Base-by-base conservation (phyloP, 2,888 invertebrate species). In the Koerneria pararmatus region DNA sequence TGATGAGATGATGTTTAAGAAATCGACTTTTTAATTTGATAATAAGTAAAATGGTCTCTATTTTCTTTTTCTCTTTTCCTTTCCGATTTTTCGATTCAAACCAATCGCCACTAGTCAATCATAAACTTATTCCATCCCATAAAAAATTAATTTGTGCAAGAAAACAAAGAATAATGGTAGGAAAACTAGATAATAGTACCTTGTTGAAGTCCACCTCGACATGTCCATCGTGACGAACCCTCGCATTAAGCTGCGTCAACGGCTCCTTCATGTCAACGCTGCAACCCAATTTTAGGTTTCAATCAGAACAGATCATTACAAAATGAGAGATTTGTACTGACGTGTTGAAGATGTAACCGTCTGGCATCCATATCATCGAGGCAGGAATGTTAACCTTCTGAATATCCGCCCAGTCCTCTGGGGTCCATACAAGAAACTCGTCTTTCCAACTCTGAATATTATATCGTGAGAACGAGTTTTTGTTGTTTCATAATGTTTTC, bases 341-440 rank as follows among this genome's bases (percentile, higher is more conserved):
- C 76, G 76, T 77, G 60, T 77, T 75, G 58, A 77, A 77, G 24
- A 77, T 77, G 64, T 75, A 75, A 5, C 76, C 76, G 66, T 77
- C 76, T 19, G 76, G 76, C 32, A 75, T 68, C 75, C 75, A 77
- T 32, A 77, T 72, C 49, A 69, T 64, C 3, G 69, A 61, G 19
- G 72, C 74, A 19, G 76, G 76, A 37, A 77, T 69, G 29, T 75
- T 77, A 3, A 77, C 72, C 37, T 66, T 69, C 57, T 74, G 68
- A 27, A 77, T 75, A 19, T 72, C 75, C 37, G 69, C 71, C 76
- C 76, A 77, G 31, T 77, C 75, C 8, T 67, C 66, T 19, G 75
- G 72, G 27, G 73, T 66, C 76, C 76, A 77, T 4, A 64, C 66
- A 0, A 77, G 64, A 51, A 72, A 74, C 37, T 75, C 75, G 64